phyloP scores from a whole-genome alignment of 2,113 vertebrate genomes.

The Pavo muticus region DNA sequence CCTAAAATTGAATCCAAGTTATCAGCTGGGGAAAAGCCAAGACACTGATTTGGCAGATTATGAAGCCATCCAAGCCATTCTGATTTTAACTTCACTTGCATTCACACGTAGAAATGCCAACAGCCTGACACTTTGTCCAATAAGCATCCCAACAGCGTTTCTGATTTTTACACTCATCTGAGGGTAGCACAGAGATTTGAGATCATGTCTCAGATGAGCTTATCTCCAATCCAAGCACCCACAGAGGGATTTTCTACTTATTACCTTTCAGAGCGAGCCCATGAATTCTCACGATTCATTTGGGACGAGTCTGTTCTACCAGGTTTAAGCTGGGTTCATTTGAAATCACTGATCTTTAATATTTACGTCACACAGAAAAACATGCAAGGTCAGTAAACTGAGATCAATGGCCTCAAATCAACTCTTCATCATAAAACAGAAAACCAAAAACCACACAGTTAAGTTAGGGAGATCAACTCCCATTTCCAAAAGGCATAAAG shows the following conservation, averaged over 20 bases:
- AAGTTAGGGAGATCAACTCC: not conserved
- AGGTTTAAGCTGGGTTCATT: conserved; percentile 26
- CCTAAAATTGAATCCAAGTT: not conserved
- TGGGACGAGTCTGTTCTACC: conserved; percentile 26
- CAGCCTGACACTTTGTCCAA: not conserved
- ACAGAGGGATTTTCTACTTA: not conserved
- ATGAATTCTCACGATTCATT: conserved; percentile 31
- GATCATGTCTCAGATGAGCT: not conserved
- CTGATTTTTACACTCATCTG: not conserved
- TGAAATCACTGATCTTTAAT: conserved; percentile 33
- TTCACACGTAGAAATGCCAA: not conserved
- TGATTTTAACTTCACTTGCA: not conserved
- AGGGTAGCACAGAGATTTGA: not conserved
- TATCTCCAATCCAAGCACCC: not conserved
- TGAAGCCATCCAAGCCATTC: conserved; percentile 28
- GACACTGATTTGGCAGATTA: not conserved
- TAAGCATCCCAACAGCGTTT: not conserved
- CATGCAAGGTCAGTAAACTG: not conserved
- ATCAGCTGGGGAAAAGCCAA: not conserved
- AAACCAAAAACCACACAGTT: not conserved
- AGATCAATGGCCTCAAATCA: conserved; percentile 28
- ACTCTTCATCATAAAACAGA: not conserved
- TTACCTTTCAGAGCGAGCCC: conserved; percentile 35
- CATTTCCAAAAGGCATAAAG: not conserved
- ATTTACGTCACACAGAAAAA: conserved; percentile 47